Percentiles rank a stretch among this genome's conserved stretches.
phyloP scores from a whole-genome alignment of 2,797 vertebrate species.

The Trachurus trachurus region DNA sequence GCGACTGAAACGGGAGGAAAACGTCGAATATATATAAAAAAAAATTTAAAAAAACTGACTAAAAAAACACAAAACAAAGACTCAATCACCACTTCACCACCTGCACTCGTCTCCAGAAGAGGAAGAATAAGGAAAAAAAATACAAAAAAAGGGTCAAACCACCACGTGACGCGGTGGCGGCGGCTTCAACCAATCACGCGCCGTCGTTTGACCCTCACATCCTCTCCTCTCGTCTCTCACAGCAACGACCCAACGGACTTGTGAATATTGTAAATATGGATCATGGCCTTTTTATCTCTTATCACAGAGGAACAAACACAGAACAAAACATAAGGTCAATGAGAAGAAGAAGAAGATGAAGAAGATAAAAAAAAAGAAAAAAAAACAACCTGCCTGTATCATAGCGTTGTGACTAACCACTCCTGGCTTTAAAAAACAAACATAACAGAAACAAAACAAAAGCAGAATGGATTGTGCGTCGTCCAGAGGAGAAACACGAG shows the following conservation, averaged over 20 bases:
- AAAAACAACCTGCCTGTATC: slow-evolving; percentile 87
- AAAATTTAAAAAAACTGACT: no score
- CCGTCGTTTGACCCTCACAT: slow-evolving; percentile 61
- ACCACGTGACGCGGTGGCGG: neutral
- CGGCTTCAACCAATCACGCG: slow-evolving; percentile 41
- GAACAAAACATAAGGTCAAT: slow-evolving; percentile 71
- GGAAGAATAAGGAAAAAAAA: no score
- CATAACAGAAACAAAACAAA: neutral
- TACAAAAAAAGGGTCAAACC: neutral
- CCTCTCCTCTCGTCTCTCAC: slow-evolving; percentile 32
- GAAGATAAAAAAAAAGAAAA: slow-evolving; percentile 23
- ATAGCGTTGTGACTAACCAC: slow-evolving; percentile 91
- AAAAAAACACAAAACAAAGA: neutral
- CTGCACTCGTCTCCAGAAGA: slow-evolving; percentile 37
- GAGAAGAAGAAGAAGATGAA: slow-evolving; percentile 38
- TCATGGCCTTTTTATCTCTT: slow-evolving; percentile 95
- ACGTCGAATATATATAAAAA: neutral
- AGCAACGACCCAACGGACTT: slow-evolving; percentile 82
- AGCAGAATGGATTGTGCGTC: slow-evolving; percentile 66
- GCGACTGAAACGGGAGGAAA: slow-evolving; percentile 56
- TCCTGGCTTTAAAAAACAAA: slow-evolving; percentile 78
- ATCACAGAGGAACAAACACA: slow-evolving; percentile 57
- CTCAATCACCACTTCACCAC: slow-evolving; percentile 40
- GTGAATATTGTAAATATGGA: slow-evolving; percentile 98
- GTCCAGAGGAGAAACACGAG: slow-evolving; percentile 59